Percentiles rank a stretch among this genome's conserved stretches.
phyloP scores from a whole-genome alignment of 30 jellyfish, hydroid and myxozoan genomes.

The Rhopilema esculentum region DNA sequence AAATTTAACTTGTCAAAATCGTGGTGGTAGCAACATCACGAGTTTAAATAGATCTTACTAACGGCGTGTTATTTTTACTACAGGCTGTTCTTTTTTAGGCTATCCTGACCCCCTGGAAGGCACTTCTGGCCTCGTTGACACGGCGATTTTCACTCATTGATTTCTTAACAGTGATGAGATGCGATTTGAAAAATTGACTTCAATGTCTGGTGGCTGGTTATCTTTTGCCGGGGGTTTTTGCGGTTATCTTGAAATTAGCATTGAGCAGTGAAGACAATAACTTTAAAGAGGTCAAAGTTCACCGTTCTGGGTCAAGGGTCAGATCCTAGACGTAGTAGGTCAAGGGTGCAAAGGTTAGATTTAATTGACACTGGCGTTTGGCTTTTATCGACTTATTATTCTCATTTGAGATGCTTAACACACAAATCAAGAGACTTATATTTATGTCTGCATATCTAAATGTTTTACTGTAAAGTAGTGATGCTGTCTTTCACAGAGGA shows the following conservation, averaged over 20 bases:
- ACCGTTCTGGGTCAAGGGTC: constrained; percentile 28
- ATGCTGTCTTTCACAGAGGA: not conserved
- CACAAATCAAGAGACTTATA: not conserved
- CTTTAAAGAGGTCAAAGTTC: constrained; percentile 9
- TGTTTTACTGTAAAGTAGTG: not conserved
- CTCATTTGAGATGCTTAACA: not conserved
- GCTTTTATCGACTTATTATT: not conserved
- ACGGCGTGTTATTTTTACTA: too few species aligned
- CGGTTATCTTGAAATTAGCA: not conserved
- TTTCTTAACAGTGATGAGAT: not conserved
- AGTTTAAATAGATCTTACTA: too few species aligned
- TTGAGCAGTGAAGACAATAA: not conserved
- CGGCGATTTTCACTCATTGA: constrained; percentile 89
- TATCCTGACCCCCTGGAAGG: constrained; percentile 90
- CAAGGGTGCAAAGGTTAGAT: constrained; percentile 7
- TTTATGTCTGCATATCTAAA: not conserved
- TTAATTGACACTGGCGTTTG: not conserved
- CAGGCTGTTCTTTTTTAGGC: constrained; percentile 62
- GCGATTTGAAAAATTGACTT: constrained; percentile 16
- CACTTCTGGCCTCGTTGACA: constrained; percentile 80
- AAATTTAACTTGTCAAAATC: too few species aligned
- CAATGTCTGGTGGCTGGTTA: constrained; percentile 34
- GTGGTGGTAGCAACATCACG: too few species aligned
- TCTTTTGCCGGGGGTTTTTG: not conserved
- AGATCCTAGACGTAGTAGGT: not conserved